These are phyloP conservation scores for Polypedilum pembai DNA, from an alignment of 1,140 invertebrate genomes.

Conservation along the genomic window DNA sequence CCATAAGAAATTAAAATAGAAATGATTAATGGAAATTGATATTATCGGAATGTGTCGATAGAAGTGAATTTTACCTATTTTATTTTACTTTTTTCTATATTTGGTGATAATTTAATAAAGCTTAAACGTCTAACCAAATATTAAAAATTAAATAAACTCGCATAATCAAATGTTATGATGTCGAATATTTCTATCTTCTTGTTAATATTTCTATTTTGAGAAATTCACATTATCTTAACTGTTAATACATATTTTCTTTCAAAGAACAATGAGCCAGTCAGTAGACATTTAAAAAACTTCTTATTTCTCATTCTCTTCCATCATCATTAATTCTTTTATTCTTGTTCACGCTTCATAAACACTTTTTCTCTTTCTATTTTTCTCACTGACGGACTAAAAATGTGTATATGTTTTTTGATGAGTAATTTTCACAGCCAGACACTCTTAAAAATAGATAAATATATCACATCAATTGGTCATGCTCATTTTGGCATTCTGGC, in stretches of 20 bases:
- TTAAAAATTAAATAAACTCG: no score
- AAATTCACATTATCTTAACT: no score
- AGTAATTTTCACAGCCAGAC: not conserved
- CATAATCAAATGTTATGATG: no score
- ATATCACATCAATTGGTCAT: not conserved
- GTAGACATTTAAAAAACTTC: not conserved
- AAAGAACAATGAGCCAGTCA: not conserved
- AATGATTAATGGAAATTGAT: constrained; percentile 9
- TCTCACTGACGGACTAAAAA: not conserved
- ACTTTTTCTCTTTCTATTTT: not conserved
- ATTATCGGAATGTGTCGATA: not conserved
- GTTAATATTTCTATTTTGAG: no score
- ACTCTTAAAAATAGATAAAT: constrained; percentile 16
- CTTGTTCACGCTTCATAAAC: not conserved
- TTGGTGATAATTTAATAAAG: no score
- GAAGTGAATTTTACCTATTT: no score
- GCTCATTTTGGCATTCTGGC: not conserved
- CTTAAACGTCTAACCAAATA: no score
- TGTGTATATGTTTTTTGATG: not conserved
- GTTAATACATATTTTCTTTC: not conserved
- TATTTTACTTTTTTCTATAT: no score
- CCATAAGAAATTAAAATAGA: constrained; percentile 19
- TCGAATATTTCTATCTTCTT: no score
- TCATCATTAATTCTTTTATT: no score
- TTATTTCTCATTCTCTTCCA: not conserved